Percentiles rank a stretch among this genome's conserved stretches.
phyloP scores from a whole-genome alignment of 2,113 vertebrate species.

The Gambusia affinis region DNA sequence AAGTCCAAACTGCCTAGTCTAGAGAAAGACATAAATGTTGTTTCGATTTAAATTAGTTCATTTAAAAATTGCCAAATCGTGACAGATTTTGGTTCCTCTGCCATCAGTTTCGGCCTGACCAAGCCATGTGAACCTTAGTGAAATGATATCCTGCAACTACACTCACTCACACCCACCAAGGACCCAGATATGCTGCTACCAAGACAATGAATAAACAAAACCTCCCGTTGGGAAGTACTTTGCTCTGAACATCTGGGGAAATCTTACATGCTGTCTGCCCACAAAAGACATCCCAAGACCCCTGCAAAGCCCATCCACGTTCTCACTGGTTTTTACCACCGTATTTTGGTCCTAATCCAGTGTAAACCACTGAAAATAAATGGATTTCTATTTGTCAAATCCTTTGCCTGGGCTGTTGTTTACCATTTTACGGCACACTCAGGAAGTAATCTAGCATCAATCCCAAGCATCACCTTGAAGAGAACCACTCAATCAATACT shows the following conservation, averaged over 20 bases:
- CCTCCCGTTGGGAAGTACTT: too few species aligned
- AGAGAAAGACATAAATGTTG: too few species aligned
- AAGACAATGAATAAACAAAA: not conserved
- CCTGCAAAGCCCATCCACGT: not conserved
- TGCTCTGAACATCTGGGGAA: too few species aligned
- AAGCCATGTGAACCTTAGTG: too few species aligned
- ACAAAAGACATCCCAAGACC: not conserved
- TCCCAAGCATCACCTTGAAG: not conserved
- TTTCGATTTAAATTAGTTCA: too few species aligned
- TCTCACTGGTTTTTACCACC: not conserved
- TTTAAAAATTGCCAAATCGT: too few species aligned
- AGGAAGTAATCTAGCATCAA: not conserved
- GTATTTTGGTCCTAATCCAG: not conserved
- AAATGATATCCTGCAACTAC: too few species aligned
- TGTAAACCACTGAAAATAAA: not conserved
- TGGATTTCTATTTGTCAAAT: not conserved
- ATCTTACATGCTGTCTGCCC: not conserved
- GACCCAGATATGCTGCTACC: not conserved
- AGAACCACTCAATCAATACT: not conserved
- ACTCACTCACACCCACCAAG: too few species aligned
- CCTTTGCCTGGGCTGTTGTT: not conserved
- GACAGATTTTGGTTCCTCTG: too few species aligned
- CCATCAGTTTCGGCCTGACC: too few species aligned
- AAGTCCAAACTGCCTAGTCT: too few species aligned
- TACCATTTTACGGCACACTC: not conserved